Conservation (phyloP, 2,113 vertebrate species). For the Jaculus jaculus region DNA sequence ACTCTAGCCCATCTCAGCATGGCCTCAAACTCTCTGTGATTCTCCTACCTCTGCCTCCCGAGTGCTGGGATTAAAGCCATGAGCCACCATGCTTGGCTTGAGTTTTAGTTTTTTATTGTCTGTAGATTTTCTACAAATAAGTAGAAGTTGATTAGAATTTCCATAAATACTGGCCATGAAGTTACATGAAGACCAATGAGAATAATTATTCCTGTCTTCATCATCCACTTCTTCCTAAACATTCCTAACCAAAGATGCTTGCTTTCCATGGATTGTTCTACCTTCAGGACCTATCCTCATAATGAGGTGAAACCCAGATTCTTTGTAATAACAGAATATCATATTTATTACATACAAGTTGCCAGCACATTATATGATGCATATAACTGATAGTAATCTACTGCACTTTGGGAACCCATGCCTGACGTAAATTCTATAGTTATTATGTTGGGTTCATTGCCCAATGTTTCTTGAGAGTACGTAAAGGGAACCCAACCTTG, state of each 20-base stretch:
- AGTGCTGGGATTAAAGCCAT: too few species aligned
- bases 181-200: background rate
- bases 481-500: background rate
- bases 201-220: background rate
- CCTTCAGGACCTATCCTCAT: background rate
- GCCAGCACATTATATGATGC: background rate
- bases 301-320: background rate
- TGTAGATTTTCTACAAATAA: background rate
- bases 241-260: background rate
- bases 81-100: too few species aligned
- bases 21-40: too few species aligned
- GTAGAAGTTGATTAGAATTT: conserved; percentile 1
- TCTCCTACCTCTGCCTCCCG: too few species aligned
- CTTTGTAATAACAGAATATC: background rate
- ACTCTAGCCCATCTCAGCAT: too few species aligned
- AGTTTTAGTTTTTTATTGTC: background rate
- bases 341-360: background rate
- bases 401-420: background rate
- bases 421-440: background rate
- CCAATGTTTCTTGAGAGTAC: background rate
- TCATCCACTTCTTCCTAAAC: background rate
- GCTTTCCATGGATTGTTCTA: background rate
- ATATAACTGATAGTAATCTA: background rate
- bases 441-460: background rate
- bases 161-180: background rate